Percentiles rank a stretch among this genome's conserved stretches.
These are phyloP conservation scores for Grus americana DNA, from an alignment of 2,113 vertebrate genomes.

Conservation along the genomic window DNA sequence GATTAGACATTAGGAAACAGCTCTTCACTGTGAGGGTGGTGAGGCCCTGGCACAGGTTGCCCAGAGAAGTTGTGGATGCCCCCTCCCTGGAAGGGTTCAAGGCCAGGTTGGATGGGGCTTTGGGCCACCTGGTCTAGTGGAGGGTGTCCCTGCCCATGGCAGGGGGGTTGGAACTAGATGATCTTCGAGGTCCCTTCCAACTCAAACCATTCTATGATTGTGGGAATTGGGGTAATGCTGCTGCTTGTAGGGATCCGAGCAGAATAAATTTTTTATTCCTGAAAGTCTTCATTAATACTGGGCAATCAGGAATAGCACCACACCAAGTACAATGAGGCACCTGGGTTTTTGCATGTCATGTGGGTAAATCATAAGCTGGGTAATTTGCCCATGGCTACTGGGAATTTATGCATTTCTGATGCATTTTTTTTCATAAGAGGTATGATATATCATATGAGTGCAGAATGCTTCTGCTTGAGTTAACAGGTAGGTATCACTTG, in stretches of 20 bases:
- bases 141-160: background rate
- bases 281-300: background rate
- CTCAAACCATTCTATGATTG: background rate
- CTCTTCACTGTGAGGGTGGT: background rate
- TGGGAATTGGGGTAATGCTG: background rate
- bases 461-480: background rate
- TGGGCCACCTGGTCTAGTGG: background rate
- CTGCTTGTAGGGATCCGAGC: background rate
- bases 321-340: background rate
- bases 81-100: background rate
- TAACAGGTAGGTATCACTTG: background rate
- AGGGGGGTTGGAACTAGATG: background rate
- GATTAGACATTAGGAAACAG: background rate
- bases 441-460: background rate
- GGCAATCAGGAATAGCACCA: background rate
- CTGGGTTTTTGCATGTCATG: background rate
- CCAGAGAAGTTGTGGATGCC: background rate
- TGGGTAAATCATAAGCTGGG: background rate
- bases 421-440: background rate
- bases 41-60: background rate
- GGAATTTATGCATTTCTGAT: background rate
- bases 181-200: background rate
- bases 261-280: background rate
- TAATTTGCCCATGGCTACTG: background rate
- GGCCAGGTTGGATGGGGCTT: rapidly evolving